Percentiles rank a stretch among this genome's conserved stretches.
These are phyloP conservation scores for Willowsia nigromaculata DNA, from an alignment of 2,888 invertebrate species.

Conservation along the genomic window DNA sequence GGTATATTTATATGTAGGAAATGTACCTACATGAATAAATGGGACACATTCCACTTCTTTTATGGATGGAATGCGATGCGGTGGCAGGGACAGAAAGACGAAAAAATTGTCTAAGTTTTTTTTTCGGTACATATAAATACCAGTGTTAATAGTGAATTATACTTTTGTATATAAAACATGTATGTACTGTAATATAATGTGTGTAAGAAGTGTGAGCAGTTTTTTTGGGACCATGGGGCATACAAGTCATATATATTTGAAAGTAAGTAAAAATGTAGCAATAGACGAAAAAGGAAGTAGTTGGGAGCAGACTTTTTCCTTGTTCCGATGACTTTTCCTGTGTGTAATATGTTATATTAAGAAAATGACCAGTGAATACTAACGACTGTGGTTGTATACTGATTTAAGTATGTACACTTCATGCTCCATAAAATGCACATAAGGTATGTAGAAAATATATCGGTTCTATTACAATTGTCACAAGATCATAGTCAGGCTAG, in stretches of 20 bases:
- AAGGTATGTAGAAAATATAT: not conserved
- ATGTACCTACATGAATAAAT: not conserved
- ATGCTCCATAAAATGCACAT: not conserved
- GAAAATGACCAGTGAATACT: constrained; percentile 11
- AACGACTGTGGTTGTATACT: not conserved
- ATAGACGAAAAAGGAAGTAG: not conserved
- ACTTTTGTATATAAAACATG: no score
- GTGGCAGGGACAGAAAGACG: constrained; percentile 3
- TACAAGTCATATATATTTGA: not conserved
- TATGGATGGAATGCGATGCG: not conserved
- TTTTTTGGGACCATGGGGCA: not conserved
- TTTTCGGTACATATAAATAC: not conserved
- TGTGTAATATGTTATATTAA: not conserved
- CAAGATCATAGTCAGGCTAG: not conserved
- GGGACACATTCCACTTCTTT: not conserved
- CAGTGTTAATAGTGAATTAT: no score
- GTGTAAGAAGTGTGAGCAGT: no score
- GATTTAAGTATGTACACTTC: not conserved
- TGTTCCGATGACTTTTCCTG: constrained; percentile 6
- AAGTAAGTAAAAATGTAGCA: not conserved
- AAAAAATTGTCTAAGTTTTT: not conserved
- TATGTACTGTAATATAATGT: no score
- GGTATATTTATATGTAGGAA: not conserved
- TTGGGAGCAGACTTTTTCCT: not conserved
- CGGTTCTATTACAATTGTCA: not conserved